Conservation (phyloP, 2,888 invertebrate species). For the Tribolium freemani region DNA sequence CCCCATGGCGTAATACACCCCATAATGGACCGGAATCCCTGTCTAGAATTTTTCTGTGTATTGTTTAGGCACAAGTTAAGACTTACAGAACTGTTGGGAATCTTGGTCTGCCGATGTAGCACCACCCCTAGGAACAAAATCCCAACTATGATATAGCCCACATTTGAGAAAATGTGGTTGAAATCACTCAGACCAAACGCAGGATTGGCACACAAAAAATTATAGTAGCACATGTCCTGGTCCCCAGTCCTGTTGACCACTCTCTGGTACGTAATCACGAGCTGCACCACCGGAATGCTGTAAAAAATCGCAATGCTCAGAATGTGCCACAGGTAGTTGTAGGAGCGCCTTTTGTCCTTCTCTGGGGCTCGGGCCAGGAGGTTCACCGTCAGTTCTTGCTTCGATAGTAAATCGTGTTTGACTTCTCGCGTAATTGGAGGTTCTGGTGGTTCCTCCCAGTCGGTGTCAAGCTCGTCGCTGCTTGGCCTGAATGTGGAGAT, state of each 20-base stretch:
- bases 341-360: slow-evolving; percentile 74
- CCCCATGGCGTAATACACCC: slow-evolving; percentile 90
- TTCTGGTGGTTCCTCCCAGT: slow-evolving; percentile 13
- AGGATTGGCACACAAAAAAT: slow-evolving; percentile 88
- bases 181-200: slow-evolving; percentile 82
- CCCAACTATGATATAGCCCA: slow-evolving; percentile 85
- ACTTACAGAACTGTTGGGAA: slow-evolving; percentile 54
- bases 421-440: slow-evolving; percentile 1
- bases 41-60: slow-evolving; percentile 64
- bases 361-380: slow-evolving; percentile 73
- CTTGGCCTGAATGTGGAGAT: slow-evolving; percentile 47
- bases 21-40: slow-evolving; percentile 85
- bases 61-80: neutral
- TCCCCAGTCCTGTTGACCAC: slow-evolving; percentile 84
- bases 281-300: slow-evolving; percentile 86
- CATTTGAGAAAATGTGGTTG: slow-evolving; percentile 89
- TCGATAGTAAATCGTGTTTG: neutral
- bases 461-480: neutral
- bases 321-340: slow-evolving; percentile 81
- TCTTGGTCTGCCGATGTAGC: slow-evolving; percentile 68
- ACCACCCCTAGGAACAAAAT: slow-evolving; percentile 82
- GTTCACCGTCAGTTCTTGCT: slow-evolving; percentile 70
- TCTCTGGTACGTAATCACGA: slow-evolving; percentile 84
- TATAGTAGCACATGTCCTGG: slow-evolving; percentile 91
- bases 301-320: slow-evolving; percentile 88